A percentile compares a stretch with the other conserved stretches of the same genome.
These are phyloP conservation scores for Arnoldichthys spilopterus DNA, from an alignment of 2,797 vertebrate species.

Conservation along the genomic window DNA sequence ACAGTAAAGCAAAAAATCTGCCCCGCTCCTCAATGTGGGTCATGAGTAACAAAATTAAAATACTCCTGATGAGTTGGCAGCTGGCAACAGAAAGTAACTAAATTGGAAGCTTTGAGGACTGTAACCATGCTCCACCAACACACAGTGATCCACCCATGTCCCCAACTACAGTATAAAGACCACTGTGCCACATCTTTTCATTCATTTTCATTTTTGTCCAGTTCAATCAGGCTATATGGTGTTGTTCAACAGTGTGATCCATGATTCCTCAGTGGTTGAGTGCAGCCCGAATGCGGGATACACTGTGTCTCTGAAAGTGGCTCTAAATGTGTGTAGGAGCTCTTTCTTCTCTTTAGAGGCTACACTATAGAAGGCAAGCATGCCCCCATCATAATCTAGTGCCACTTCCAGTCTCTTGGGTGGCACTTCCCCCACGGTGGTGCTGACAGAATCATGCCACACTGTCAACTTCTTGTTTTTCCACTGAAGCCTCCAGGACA, in stretches of 20 bases:
- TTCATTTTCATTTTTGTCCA: no score
- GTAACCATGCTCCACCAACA: no score
- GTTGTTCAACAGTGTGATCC: constrained; percentile 70
- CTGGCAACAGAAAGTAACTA: no score
- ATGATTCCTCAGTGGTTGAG: constrained; percentile 75
- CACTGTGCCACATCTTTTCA: no score
- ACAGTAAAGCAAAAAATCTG: no score
- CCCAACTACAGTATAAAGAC: no score
- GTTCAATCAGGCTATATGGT: no score
- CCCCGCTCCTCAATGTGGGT: no score
- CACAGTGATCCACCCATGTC: no score
- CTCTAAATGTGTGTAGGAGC: constrained; percentile 74
- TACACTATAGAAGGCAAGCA: constrained; percentile 66
- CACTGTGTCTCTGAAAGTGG: constrained; percentile 69
- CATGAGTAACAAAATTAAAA: no score
- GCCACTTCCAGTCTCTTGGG: constrained; percentile 69
- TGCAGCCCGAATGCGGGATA: constrained; percentile 76
- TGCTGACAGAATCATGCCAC: constrained; percentile 68
- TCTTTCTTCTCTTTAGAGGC: constrained; percentile 61
- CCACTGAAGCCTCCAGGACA: constrained; percentile 79
- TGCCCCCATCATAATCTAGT: constrained; percentile 72
- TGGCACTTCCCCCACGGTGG: constrained; percentile 57
- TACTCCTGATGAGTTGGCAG: no score
- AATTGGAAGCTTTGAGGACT: no score
- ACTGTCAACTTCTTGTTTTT: constrained; percentile 76